Conservation (phyloP, 2,888 invertebrate species). For the Panopea generosa region DNA sequence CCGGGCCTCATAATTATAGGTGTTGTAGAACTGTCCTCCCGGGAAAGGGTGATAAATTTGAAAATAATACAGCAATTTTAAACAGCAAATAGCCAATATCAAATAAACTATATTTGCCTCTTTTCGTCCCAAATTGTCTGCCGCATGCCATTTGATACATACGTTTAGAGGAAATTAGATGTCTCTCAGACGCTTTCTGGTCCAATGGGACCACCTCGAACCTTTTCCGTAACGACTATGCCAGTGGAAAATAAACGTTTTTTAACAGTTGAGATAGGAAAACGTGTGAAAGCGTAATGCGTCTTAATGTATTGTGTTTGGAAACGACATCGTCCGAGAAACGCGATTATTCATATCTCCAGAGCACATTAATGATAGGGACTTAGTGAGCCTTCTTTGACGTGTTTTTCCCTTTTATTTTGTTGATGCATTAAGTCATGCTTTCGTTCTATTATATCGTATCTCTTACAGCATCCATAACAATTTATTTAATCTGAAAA, state of each 20-base stretch:
- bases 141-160: conserved; percentile 47
- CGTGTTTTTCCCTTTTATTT: too few species aligned
- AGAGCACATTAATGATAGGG: too few species aligned
- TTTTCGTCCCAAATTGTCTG: conserved; percentile 19
- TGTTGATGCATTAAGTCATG: too few species aligned
- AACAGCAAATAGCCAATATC: conserved; percentile 46
- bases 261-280: conserved; percentile 21
- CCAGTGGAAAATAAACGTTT: conserved; percentile 25
- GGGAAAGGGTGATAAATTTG: conserved; percentile 43
- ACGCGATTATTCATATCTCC: too few species aligned
- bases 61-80: conserved; percentile 49
- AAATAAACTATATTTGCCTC: conserved; percentile 24
- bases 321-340: too few species aligned
- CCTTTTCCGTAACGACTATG: conserved; percentile 16
- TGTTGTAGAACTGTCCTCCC: conserved; percentile 11
- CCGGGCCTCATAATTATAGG: conserved; percentile 2
- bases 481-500: too few species aligned
- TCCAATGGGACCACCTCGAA: too few species aligned
- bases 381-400: too few species aligned
- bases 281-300: conserved; percentile 7
- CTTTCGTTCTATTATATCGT: too few species aligned
- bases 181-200: too few species aligned
- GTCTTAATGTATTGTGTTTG: too few species aligned
- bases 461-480: too few species aligned
- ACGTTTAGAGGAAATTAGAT: conserved; percentile 17